Conservation (phyloP, 2,113 vertebrate species). For the Calyptommatus sinebrachiatus region DNA sequence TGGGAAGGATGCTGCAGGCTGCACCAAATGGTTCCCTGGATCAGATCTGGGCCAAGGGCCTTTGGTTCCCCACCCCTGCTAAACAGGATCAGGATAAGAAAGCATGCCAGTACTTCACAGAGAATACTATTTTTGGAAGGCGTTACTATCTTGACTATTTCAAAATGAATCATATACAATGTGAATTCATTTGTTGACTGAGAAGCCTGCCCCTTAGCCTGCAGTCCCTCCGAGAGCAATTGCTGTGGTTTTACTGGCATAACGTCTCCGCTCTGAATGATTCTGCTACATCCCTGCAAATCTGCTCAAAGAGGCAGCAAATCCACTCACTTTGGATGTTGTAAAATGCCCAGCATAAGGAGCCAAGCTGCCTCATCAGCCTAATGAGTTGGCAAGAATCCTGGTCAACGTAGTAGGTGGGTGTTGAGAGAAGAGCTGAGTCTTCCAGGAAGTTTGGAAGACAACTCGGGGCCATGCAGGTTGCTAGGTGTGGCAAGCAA, state of each 20-base stretch:
- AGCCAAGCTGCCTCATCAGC: slow-evolving; percentile 30
- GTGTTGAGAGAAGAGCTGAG: background rate
- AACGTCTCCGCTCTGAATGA: slow-evolving; percentile 4
- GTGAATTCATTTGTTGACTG: background rate
- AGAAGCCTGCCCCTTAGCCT: background rate
- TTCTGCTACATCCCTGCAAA: slow-evolving; percentile 24
- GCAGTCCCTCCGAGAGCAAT: background rate
- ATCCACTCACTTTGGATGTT: slow-evolving; percentile 23
- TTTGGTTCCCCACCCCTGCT: background rate
- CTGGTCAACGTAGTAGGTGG: slow-evolving; percentile 1
- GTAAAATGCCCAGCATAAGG: slow-evolving; percentile 5
- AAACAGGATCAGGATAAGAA: background rate
- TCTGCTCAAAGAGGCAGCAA: slow-evolving; percentile 15
- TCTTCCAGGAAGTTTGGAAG: background rate
- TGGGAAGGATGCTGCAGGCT: too few species aligned
- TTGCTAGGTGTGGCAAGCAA: background rate
- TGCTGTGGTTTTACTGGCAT: slow-evolving; percentile 3
- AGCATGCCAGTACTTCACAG: background rate
- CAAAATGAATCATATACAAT: background rate
- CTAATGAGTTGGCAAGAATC: slow-evolving; percentile 16
- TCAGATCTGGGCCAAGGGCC: too few species aligned
- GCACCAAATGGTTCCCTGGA: background rate
- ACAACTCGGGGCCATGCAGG: background rate
- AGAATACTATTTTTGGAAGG: background rate
- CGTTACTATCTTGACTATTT: background rate